Evolutionary conservation across 2,888 invertebrate species (phyloP), one percentile per base, ranked within the genome.

Genomic region (Erebia epiphron): DNA sequence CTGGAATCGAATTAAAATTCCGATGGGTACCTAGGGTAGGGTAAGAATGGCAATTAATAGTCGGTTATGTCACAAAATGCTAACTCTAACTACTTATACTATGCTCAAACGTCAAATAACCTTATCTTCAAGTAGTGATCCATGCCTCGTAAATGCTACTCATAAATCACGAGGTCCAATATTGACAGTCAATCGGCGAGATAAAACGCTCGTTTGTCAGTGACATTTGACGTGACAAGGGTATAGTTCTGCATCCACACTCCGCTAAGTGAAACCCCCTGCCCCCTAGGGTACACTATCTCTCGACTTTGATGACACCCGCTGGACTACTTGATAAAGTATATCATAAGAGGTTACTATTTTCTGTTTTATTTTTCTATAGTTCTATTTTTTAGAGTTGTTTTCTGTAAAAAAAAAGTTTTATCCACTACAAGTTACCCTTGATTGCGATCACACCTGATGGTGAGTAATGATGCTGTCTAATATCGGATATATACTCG

Each of bases 201-300:
- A 65, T 65, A 65, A 54, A 41, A 54, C 54, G 65, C 41, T 65
- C 65, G 66, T 66, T 66, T 66, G 66, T 66, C 66, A 66, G 56
- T 57, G 66, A 66, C 66, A 57, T 66, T 57, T 57, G 64, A 46
- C 66, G 46, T 57, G 66, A 66, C 56, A 57, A 66, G 66, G 66
- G 56, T 66, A 57, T n/a, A 66, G 46, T 66, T 66, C 56, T 46
- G 66, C 66, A 66, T 66, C 66, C 46, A 65, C 41, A 62, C 61
- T 61, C 57, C 21, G 43, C 60, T 13, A 18, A 61, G 43, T 43
- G 16, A 61, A 61, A 61, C 61, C 7, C 35, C 35, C 35, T 61
- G 61, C 16, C 43, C 61, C 58, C 41, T 1, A 35, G n/a, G 41
- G 43, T 58, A 60, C 16, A 58, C 41, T 18, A n/a, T 61, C 43